These are phyloP conservation scores for Fragum sueziense DNA, from an alignment of 2,888 invertebrate species.

Conservation along the genomic window DNA sequence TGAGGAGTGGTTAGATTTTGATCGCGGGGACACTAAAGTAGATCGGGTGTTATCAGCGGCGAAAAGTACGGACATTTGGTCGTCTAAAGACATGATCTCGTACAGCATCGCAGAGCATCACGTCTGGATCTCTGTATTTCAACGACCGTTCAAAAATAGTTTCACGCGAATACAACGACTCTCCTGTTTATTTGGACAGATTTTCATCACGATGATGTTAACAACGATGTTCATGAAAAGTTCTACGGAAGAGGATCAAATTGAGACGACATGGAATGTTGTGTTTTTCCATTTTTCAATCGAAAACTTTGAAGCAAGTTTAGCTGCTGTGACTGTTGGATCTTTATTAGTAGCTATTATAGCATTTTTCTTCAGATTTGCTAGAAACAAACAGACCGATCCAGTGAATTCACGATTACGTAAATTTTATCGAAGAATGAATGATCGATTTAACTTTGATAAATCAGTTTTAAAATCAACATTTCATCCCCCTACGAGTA, in stretches of 20 bases:
- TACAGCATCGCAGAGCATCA: slow-evolving; percentile 82
- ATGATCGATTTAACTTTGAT: slow-evolving; percentile 42
- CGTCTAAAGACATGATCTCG: slow-evolving; percentile 81
- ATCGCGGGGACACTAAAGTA: slow-evolving; percentile 81
- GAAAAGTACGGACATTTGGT: slow-evolving; percentile 77
- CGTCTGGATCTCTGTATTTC: slow-evolving; percentile 83
- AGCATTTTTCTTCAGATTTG: slow-evolving; percentile 68
- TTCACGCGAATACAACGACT: slow-evolving; percentile 80
- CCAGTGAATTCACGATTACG: slow-evolving; percentile 30
- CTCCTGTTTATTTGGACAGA: slow-evolving; percentile 67
- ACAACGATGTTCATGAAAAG: slow-evolving; percentile 65
- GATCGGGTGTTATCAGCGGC: slow-evolving; percentile 81
- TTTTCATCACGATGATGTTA: slow-evolving; percentile 71
- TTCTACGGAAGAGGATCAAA: slow-evolving; percentile 40
- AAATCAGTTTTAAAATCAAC: slow-evolving; percentile 34
- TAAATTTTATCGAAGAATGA: slow-evolving; percentile 37
- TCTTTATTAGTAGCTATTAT: slow-evolving; percentile 78
- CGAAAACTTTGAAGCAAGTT: slow-evolving; percentile 61
- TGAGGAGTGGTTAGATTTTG: slow-evolving; percentile 82
- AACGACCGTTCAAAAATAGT: slow-evolving; percentile 81
- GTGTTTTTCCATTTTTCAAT: slow-evolving; percentile 64
- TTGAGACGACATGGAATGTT: neutral
- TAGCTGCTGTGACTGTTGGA: slow-evolving; percentile 72
- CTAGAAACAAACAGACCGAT: slow-evolving; percentile 29
- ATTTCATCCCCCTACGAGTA: slow-evolving; percentile 42